Evolutionary conservation across 1,140 invertebrate genomes (phyloP).

Genomic region (Hycleus phaleratus): DNA sequence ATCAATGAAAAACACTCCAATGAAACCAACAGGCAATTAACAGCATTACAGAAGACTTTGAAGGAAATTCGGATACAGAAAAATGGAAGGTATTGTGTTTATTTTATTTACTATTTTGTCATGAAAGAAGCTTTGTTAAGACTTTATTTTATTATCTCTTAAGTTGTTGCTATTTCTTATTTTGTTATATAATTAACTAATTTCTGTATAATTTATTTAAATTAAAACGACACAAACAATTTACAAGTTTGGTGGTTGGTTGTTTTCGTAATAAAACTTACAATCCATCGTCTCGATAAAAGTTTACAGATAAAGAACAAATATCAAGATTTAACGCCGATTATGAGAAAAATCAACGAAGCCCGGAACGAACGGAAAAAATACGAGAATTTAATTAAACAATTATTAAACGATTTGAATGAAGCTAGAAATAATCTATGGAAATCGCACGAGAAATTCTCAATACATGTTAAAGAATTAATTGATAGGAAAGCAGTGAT

Average conservation of each 20-base stretch:
- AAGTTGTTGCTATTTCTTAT: not conserved
- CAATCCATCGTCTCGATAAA: slow-evolving; percentile 13
- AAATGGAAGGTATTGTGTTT: slow-evolving; percentile 32
- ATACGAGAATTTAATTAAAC: slow-evolving; percentile 30
- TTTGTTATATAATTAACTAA: not conserved
- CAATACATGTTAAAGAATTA: slow-evolving; percentile 26
- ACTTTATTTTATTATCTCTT: not conserved
- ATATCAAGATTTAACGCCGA: slow-evolving; percentile 36
- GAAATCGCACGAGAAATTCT: slow-evolving; percentile 25
- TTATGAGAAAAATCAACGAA: slow-evolving; percentile 34
- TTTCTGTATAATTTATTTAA: not conserved
- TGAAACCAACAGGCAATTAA: not conserved
- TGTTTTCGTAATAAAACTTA: not conserved
- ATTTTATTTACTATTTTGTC: not conserved
- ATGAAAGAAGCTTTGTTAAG: no score
- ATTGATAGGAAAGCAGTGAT: slow-evolving; percentile 25
- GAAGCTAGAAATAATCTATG: slow-evolving; percentile 24
- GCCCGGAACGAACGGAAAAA: slow-evolving; percentile 30
- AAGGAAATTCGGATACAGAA: slow-evolving; percentile 27
- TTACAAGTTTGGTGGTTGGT: not conserved
- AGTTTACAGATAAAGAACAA: slow-evolving; percentile 40
- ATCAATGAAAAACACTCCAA: not conserved
- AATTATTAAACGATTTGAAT: slow-evolving; percentile 25
- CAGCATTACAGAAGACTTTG: slow-evolving; percentile 22
- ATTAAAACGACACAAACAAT: not conserved